Evolutionary conservation across 1,140 invertebrate species (phyloP), one percentile per base, ranked within the genome.

Genomic region (Chrysopa pallens): DNA sequence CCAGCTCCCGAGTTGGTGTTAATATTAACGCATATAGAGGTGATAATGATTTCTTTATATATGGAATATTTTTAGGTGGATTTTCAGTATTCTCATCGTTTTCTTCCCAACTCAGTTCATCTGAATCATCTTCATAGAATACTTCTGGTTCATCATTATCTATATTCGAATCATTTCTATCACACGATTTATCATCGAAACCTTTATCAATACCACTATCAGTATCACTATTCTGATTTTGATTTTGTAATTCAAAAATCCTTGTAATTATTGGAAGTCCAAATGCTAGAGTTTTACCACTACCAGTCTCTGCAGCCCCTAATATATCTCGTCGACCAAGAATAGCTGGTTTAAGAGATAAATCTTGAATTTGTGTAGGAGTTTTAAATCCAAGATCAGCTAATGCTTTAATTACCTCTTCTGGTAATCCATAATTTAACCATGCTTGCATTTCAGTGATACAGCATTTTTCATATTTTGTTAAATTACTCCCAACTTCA

Each of bases 261-360:
- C 82, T 82, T 47, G 76, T 64, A 38, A 96, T 60, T 38, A 97
- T 82, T 23, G 94, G 94, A 46, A 98, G 84, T 4, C 84, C 90
- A 74, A 97, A 98, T 1, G 92, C 93, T 33, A 98, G 63, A 0
- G 93, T 98, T 70, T 98, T 98, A 1, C 94, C 94, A 71, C 90
- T 95, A 7, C 94, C 94, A 1, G 93, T 98, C 70, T 97, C 90
- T 8, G 93, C 93, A 46, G 92, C 93, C 47, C 91, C 93, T 13
- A 97, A 62, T 51, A 97, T 85, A 66, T 97, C 91, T 64, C 76
- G 71, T 37, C 70, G 64, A 39, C 86, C 70, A 69, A 48, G 8
- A 55, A 56, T 84, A 28, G 92, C 89, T 43, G 86, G 71, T 15
- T 88, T 83, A 29, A 97, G 64, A 7, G 78, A 74, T 37, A 80